Conservation (phyloP, 1,140 invertebrate genomes). For the Diprion similis region DNA sequence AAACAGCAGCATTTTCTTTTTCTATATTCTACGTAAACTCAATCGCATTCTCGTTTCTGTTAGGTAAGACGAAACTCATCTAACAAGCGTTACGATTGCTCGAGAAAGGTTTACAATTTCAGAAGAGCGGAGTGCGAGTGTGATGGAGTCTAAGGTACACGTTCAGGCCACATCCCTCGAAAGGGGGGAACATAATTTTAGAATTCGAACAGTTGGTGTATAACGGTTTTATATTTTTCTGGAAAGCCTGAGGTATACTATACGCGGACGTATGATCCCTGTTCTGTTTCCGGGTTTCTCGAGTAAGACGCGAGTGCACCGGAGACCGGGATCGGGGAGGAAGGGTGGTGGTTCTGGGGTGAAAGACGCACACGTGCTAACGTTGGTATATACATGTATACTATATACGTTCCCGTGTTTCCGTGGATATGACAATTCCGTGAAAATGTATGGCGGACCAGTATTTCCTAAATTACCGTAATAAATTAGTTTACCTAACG, state of each 20-base stretch:
- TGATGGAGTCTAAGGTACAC: too few relatives aligned
- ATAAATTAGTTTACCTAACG: slow-evolving; percentile 18
- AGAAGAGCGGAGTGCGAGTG: too few relatives aligned
- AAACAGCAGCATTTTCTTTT: too few relatives aligned
- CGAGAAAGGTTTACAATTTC: too few relatives aligned
- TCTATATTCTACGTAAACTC: too few relatives aligned
- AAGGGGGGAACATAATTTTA: background rate
- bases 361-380: background rate
- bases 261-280: background rate
- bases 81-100: too few relatives aligned
- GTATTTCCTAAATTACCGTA: slow-evolving; percentile 16
- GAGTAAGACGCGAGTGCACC: background rate
- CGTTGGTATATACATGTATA: background rate
- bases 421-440: slow-evolving; percentile 16
- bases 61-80: too few relatives aligned
- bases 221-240: slow-evolving; percentile 4
- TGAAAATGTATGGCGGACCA: slow-evolving; percentile 10
- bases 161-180: background rate
- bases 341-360: background rate
- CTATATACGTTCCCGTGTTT: background rate
- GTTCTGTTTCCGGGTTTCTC: background rate
- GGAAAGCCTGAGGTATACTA: background rate
- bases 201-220: background rate
- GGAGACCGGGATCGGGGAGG: background rate
- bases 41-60: too few relatives aligned